A percentile compares a stretch with the other conserved stretches of the same genome.
phyloP scores from a whole-genome alignment of 2,888 invertebrate species.

The Lochmaea crataegi region DNA sequence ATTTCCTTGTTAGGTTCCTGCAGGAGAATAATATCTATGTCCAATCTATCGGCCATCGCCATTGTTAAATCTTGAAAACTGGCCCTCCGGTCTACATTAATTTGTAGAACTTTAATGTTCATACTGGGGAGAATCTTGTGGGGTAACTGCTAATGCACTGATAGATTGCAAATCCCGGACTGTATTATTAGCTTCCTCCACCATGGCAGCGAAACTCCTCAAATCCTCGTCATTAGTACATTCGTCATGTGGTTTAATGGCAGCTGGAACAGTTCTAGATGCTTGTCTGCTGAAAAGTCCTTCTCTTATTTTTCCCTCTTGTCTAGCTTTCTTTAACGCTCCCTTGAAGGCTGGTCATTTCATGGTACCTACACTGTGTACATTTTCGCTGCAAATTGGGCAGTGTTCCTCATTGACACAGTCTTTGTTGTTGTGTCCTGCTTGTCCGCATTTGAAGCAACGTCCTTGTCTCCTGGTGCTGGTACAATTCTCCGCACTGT shows the following conservation, averaged over 20 bases:
- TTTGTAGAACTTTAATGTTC: slow-evolving; percentile 25
- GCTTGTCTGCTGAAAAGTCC: not conserved
- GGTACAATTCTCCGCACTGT: slow-evolving; percentile 1
- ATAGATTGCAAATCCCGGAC: not conserved
- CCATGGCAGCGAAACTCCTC: not conserved
- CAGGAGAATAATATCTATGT: slow-evolving; percentile 22
- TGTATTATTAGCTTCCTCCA: not conserved
- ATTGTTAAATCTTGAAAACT: slow-evolving; percentile 21
- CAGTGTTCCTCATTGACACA: slow-evolving; percentile 11
- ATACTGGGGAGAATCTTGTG: not conserved
- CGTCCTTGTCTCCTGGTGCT: slow-evolving; percentile 18
- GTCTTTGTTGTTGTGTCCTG: slow-evolving; percentile 18
- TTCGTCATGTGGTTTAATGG: not conserved
- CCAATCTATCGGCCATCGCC: not conserved
- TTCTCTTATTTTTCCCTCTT: not conserved
- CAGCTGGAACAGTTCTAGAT: not conserved
- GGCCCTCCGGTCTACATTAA: slow-evolving; percentile 25
- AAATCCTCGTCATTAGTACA: not conserved
- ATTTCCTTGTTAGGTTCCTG: slow-evolving; percentile 28
- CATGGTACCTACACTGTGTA: not conserved
- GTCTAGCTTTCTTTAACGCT: not conserved
- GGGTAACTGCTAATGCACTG: too few species aligned
- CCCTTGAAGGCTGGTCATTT: not conserved
- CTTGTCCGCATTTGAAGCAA: slow-evolving; percentile 31
- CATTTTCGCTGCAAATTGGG: not conserved